Evolutionary conservation across 1,140 invertebrate species (phyloP), one percentile per base, ranked within the genome.

Genomic region (Rhagoletis pomonella): DNA sequence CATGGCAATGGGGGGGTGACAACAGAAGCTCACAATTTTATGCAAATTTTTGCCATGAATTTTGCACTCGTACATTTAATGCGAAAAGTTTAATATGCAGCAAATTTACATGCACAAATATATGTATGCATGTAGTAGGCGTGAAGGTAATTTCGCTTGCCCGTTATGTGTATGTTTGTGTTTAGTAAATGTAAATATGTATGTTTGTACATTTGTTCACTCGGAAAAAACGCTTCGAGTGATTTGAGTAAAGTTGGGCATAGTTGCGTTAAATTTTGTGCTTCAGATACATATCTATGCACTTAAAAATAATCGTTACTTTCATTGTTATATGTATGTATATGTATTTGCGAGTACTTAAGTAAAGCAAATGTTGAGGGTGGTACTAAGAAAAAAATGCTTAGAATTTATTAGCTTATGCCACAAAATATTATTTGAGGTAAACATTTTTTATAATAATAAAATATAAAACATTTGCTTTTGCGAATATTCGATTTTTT

Each of bases 21-120:
- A 77, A 47, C 47, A 19, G 44, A 77, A 77, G 69, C 47, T 55
- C n/a, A 50, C 17, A 4, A 42, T 58, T 81, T 81, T 81, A 81
- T 81, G 44, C 73, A 81, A 81, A 81, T 81, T 81, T 81, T 55
- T 55, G 47, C 73, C 73, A 81, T 81, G 73, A 81, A 81, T 81
- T 55, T 81, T 19, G 47, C 42, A 55, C 73, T 81, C 73, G 44
- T 81, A 47, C 73, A 81, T 81, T 81, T 81, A 81, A 81, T 81
- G 73, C 44, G 73, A 81, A 81, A 81, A 81, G 73, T 81, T 81
- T 81, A 81, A 81, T 81, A 81, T 81, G 73, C 73, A 81, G 73
- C 73, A 58, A 81, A 81, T 81, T 81, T 81, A 81, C 73, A 81
- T 81, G 44, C 47, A 81, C 29, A 81, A 29, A 29, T 29, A 29